Conservation (phyloP, 2,797 vertebrate genomes). For the Lutjanus argentimaculatus region DNA sequence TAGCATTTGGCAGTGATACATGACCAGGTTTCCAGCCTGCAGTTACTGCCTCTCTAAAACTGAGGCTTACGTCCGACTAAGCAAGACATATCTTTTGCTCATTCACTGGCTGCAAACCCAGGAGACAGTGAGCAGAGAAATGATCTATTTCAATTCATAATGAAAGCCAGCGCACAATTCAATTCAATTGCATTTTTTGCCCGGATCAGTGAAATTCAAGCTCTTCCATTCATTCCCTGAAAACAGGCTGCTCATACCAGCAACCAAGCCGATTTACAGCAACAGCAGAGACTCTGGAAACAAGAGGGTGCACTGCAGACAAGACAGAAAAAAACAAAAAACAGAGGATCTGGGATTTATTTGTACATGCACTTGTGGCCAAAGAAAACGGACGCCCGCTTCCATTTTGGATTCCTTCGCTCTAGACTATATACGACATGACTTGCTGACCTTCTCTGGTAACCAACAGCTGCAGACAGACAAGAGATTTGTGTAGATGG, state of each 20-base stretch:
- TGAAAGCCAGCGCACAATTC: conserved; percentile 56
- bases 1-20: conserved; percentile 56
- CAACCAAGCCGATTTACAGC: conserved; percentile 31
- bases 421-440: conserved; percentile 11
- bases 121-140: conserved; percentile 42
- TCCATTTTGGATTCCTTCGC: conserved; percentile 51
- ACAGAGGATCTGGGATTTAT: conserved; percentile 45
- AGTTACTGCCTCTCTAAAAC: conserved; percentile 51
- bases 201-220: conserved; percentile 64
- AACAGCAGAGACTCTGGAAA: conserved; percentile 42
- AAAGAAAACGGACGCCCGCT: conserved; percentile 56
- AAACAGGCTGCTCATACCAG: conserved; percentile 31
- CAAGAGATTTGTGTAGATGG: conserved; percentile 24
- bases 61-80: conserved; percentile 54
- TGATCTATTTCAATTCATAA: conserved; percentile 66
- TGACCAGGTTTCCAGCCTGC: conserved; percentile 49
- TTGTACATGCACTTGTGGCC: conserved; percentile 32
- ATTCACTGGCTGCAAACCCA: conserved; percentile 46
- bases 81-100: conserved; percentile 63
- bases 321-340: background rate
- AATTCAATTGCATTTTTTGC: conserved; percentile 45
- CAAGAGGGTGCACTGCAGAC: conserved; percentile 23
- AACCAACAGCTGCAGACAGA: conserved; percentile 29
- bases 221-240: conserved; percentile 46
- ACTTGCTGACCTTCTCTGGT: conserved; percentile 55